phyloP scores from a whole-genome alignment of 1,140 invertebrate species.

The Cryptotermes secundus region DNA sequence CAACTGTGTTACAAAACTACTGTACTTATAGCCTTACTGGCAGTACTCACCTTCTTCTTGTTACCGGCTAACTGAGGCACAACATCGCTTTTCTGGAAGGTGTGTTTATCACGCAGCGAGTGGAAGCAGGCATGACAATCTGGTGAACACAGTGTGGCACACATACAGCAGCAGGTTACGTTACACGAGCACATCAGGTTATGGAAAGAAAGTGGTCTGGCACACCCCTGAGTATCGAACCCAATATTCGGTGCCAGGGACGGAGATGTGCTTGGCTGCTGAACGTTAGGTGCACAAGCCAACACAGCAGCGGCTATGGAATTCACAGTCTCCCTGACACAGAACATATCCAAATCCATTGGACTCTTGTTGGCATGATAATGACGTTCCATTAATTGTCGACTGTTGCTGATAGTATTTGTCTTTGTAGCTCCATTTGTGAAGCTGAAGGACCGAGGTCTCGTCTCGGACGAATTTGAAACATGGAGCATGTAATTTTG shows the following conservation, averaged over 20 bases:
- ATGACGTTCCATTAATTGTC: conserved; percentile 35
- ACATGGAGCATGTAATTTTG: conserved; percentile 63
- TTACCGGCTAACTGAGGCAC: conserved; percentile 55
- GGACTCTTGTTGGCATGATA: conserved; percentile 35
- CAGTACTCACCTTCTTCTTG: conserved; percentile 54
- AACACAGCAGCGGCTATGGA: conserved; percentile 38
- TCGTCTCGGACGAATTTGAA: conserved; percentile 32
- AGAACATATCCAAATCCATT: conserved; percentile 46
- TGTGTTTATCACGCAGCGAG: conserved; percentile 57
- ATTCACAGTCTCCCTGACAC: conserved; percentile 44
- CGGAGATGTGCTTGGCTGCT: conserved; percentile 31
- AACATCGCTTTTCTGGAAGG: conserved; percentile 58
- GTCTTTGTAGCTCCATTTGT: conserved; percentile 32
- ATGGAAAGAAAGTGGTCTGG: conserved; percentile 55
- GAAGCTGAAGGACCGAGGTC: conserved; percentile 41
- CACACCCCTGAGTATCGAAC: conserved; percentile 46
- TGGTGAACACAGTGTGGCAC: conserved; percentile 60
- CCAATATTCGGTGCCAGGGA: conserved; percentile 28
- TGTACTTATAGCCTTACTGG: background rate
- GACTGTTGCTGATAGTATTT: conserved; percentile 22
- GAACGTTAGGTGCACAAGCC: conserved; percentile 27
- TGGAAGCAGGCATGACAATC: conserved; percentile 69
- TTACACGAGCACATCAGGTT: conserved; percentile 54
- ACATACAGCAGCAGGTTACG: conserved; percentile 59
- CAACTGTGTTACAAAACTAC: background rate